Conservation (phyloP, 1,140 invertebrate genomes). For the Spodoptera litura region DNA sequence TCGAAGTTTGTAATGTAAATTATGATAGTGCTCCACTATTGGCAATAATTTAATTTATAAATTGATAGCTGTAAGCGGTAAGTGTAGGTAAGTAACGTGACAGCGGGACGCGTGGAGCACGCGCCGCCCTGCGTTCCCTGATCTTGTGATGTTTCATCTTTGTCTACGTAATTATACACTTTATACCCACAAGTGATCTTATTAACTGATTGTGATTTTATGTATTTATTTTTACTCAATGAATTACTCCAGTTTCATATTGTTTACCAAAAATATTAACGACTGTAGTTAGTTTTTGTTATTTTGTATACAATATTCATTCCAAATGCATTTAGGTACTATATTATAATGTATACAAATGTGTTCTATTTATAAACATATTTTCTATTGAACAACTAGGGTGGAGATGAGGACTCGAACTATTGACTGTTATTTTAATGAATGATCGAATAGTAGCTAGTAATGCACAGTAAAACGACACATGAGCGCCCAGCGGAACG, state of each 20-base stretch:
- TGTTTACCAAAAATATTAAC: constrained; percentile 17
- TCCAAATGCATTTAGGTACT: constrained; percentile 43
- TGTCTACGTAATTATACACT: background rate
- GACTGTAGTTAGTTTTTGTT: constrained; percentile 4
- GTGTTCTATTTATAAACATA: background rate
- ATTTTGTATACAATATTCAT: constrained; percentile 43
- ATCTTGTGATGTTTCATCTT: background rate
- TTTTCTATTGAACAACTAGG: background rate
- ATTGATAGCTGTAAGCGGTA: background rate
- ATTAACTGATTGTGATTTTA: background rate
- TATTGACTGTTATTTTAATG: background rate
- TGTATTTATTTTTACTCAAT: background rate
- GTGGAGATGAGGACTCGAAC: background rate
- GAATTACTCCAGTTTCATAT: constrained; percentile 3
- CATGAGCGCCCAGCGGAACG: too few species aligned
- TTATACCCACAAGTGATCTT: too few species aligned
- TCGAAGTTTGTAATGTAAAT: too few species aligned
- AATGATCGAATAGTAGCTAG: background rate
- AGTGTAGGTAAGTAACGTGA: background rate
- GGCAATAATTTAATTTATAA: constrained; percentile 44
- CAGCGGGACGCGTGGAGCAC: background rate
- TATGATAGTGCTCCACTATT: constrained; percentile 24
- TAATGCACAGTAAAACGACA: background rate
- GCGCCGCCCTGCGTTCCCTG: background rate
- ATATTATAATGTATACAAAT: background rate